phyloP scores from a whole-genome alignment of 2,888 invertebrate genomes.

The Apamea epomidion region DNA sequence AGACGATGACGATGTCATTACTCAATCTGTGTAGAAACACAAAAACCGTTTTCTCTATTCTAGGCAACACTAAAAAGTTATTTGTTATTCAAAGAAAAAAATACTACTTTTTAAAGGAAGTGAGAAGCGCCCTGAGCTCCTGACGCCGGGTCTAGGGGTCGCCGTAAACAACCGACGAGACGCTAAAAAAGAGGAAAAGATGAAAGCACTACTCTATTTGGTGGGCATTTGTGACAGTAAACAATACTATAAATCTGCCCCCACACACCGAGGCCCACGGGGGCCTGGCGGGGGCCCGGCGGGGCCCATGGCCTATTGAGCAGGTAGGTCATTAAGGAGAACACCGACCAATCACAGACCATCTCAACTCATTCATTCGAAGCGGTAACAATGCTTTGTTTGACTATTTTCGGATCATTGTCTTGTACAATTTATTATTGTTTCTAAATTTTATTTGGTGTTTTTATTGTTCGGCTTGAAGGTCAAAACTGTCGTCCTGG shows the following conservation, averaged over 20 bases:
- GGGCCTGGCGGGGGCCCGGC: too few relatives aligned
- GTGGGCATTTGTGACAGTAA: slow-evolving; percentile 47
- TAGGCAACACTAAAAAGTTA: slow-evolving; percentile 18
- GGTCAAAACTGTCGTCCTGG: neutral
- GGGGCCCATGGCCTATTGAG: slow-evolving; percentile 13
- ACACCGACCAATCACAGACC: slow-evolving; percentile 4
- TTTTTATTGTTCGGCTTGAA: slow-evolving; percentile 26
- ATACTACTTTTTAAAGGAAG: slow-evolving; percentile 46
- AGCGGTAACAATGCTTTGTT: slow-evolving; percentile 14
- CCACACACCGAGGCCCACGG: neutral
- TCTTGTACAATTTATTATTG: slow-evolving; percentile 11
- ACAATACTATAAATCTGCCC: slow-evolving; percentile 59
- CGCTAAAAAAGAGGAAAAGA: slow-evolving; percentile 26
- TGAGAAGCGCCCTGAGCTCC: neutral
- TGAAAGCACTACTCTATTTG: slow-evolving; percentile 17
- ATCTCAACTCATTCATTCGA: neutral
- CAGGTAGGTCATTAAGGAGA: slow-evolving; percentile 21
- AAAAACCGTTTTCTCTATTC: slow-evolving; percentile 12
- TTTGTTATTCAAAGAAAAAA: slow-evolving; percentile 40
- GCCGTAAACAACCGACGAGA: slow-evolving; percentile 46
- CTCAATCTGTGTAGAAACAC: slow-evolving; percentile 1
- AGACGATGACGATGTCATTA: neutral
- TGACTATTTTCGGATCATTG: slow-evolving; percentile 6
- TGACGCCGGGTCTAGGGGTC: neutral
- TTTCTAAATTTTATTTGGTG: neutral